Percentiles rank a stretch among this genome's conserved stretches.
Conservation (phyloP, 2,797 vertebrate genomes). For the Lepidocolaptes lacrymiger region DNA sequence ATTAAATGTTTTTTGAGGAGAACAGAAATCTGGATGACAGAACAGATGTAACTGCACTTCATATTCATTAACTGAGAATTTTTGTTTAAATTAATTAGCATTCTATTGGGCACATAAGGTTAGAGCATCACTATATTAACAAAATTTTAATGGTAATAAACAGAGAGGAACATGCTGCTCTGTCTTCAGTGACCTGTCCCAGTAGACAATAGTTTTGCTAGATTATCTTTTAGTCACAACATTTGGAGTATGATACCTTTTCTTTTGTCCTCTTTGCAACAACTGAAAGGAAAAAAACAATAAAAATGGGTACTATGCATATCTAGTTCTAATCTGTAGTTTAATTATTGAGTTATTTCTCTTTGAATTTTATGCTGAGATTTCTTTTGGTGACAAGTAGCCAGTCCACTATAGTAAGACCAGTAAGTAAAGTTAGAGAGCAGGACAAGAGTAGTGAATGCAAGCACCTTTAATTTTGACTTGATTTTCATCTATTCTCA, state of each 20-base stretch:
- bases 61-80: neutral
- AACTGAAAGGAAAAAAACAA: neutral
- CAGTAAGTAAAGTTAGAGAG: neutral
- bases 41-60: neutral
- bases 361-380: neutral
- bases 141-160: neutral
- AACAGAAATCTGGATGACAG: neutral
- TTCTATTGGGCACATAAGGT: neutral
- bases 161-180: neutral
- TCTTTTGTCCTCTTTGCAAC: neutral
- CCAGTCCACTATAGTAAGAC: neutral
- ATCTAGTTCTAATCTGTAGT: neutral
- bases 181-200: neutral
- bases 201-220: neutral
- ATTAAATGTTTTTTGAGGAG: neutral
- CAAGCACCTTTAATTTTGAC: neutral
- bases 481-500: neutral
- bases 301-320: neutral
- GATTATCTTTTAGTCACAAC: neutral
- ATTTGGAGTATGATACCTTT: neutral
- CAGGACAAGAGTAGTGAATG: neutral
- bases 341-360: neutral
- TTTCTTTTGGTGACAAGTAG: neutral
- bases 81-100: constrained; percentile 15
- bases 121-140: neutral